phyloP scores from a whole-genome alignment of 2,797 vertebrate species.

The Rallus crepitans region DNA sequence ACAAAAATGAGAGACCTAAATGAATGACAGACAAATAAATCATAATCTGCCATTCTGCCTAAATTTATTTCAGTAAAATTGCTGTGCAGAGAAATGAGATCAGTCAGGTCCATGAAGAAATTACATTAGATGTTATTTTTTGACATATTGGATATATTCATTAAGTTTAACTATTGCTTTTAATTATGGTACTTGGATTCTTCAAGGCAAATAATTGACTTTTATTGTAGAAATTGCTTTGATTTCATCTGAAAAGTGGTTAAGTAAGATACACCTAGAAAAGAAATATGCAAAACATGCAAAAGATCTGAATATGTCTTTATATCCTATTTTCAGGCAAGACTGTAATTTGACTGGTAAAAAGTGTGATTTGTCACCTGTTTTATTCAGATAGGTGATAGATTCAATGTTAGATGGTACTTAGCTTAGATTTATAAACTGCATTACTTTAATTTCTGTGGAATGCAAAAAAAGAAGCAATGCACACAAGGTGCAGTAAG shows the following conservation, averaged over 20 bases:
- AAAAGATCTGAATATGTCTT: background rate
- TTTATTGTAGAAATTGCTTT: background rate
- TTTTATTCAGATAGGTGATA: background rate
- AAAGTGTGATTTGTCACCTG: background rate
- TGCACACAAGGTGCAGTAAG: background rate
- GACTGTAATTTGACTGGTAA: background rate
- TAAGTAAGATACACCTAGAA: background rate
- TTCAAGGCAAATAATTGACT: background rate
- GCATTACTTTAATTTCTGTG: background rate
- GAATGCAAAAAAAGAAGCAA: background rate
- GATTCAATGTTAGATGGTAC: background rate
- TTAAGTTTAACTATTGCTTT: background rate
- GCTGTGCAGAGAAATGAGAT: background rate
- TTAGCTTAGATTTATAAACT: background rate
- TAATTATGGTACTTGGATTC: background rate
- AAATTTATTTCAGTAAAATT: background rate
- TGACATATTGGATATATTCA: background rate
- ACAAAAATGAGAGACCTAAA: background rate
- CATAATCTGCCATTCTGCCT: background rate
- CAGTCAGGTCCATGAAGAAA: background rate
- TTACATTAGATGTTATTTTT: background rate
- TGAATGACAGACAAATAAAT: conserved; percentile 23
- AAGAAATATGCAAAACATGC: background rate
- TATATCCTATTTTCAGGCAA: background rate
- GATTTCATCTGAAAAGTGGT: background rate